Evolutionary conservation across 2,888 invertebrate genomes (phyloP), one percentile per base, ranked within the genome.

Genomic region (Rhagium mordax): DNA sequence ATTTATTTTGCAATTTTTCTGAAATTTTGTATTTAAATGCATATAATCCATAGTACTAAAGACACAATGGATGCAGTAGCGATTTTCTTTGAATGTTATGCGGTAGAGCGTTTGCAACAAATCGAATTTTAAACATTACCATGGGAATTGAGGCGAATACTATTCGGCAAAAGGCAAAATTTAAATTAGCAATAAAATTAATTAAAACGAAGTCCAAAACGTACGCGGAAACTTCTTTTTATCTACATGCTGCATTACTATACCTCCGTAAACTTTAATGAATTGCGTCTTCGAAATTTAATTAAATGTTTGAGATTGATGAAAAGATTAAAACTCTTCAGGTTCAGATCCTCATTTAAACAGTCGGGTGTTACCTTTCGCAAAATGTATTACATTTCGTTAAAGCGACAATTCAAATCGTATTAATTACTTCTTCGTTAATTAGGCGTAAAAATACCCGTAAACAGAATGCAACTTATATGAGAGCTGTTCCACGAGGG

Each of bases 241-340:
- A 41, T 41, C 41, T 41, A n/a, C 5, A 10, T n/a, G n/a, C n/a
- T 41, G 3, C n/a, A 41, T 41, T 41, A 41, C n/a, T 41, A 41
- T 13, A 41, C n/a, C 41, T n/a, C 13, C 41, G 13, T 41, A 41
- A 41, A 41, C 13, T 41, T 41, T 41, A 41, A 41, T 41, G 41
- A 41, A 41, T 41, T 41, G 41, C 41, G n/a, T 24, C 27, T 27
- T 27, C 21, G 24, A 27, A 57, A 57, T 57, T 24, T 57, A 57
- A 57, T 57, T 24, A 57, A 7, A 24, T 15, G 55, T 57, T 57
- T 57, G 55, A 57, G 24, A 24, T 57, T 57, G 15, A 27, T 24
- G 55, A 57, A 57, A 21, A 57, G 55, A 57, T 27, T 57, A 41
- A 57, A 27, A 57, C 27, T 27, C 55, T 27, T 27, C 24, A 27